A percentile compares a stretch with the other conserved stretches of the same genome.
phyloP scores from a whole-genome alignment of 2,888 invertebrate genomes.

The Cryptus viduatorius region DNA sequence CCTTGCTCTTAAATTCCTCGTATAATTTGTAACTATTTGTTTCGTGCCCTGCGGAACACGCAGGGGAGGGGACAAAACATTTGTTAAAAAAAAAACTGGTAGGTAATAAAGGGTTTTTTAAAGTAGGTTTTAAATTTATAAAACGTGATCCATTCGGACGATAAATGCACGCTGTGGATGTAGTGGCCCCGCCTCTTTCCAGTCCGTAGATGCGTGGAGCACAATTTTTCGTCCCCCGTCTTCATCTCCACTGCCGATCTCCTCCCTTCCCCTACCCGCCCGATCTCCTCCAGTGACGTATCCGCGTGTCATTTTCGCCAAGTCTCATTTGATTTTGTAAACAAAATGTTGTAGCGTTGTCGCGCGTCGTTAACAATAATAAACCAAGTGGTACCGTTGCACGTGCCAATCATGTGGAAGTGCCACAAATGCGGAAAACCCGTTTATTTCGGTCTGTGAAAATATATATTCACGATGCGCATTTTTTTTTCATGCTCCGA shows the following conservation, averaged over 20 bases:
- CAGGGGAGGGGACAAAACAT: background rate
- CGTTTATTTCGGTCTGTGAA: constrained; percentile 89
- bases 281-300: constrained; percentile 59
- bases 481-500: constrained; percentile 31
- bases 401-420: constrained; percentile 89
- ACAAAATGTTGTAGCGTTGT: constrained; percentile 68
- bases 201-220: constrained; percentile 15
- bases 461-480: constrained; percentile 37
- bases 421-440: constrained; percentile 94
- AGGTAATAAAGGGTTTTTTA: background rate
- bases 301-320: constrained; percentile 67
- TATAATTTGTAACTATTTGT: background rate
- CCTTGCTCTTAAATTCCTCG: background rate
- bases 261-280: background rate
- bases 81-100: background rate
- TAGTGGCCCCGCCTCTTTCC: constrained; percentile 23
- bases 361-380: constrained; percentile 14
- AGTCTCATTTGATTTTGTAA: constrained; percentile 64
- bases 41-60: background rate
- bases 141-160: background rate
- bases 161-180: background rate
- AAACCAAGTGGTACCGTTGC: constrained; percentile 33
- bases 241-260: constrained; percentile 5
- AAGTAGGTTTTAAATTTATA: background rate
- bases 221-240: constrained; percentile 10